Conservation (phyloP, 2,113 vertebrate genomes). For the Corvus cornix region DNA sequence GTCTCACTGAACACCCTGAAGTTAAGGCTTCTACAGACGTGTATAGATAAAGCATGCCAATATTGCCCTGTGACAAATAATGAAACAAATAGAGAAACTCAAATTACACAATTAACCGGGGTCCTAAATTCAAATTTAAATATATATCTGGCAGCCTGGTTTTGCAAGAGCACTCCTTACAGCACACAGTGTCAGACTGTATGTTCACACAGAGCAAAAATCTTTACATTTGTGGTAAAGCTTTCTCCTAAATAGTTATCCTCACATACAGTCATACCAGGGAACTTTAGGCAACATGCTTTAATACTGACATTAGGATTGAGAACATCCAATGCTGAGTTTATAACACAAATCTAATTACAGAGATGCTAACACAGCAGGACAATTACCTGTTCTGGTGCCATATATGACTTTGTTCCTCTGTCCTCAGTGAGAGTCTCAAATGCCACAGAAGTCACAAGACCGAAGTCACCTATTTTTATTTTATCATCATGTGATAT, state of each 20-base stretch:
- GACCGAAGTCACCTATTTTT: slow-evolving; percentile 92
- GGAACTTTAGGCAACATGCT: neutral
- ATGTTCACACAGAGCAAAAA: neutral
- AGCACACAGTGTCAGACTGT: neutral
- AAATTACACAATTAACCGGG: neutral
- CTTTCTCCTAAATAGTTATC: neutral
- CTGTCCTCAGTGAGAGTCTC: slow-evolving; percentile 49
- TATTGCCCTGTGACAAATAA: neutral
- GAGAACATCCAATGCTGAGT: neutral
- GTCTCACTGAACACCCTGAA: neutral
- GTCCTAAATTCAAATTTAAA: neutral
- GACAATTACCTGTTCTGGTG: slow-evolving; percentile 75
- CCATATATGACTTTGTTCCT: slow-evolving; percentile 70
- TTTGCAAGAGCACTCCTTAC: neutral
- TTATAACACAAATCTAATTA: neutral
- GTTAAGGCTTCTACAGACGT: neutral
- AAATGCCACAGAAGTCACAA: slow-evolving; percentile 71
- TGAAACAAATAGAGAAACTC: neutral
- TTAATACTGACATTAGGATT: neutral
- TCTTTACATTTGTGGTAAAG: neutral
- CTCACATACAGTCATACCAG: neutral
- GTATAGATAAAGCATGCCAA: neutral
- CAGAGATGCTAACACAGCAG: neutral
- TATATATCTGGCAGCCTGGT: neutral
- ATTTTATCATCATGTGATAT: slow-evolving; percentile 69